phyloP scores from a whole-genome alignment of 2,888 invertebrate genomes.

The Eristalinus aeneus region DNA sequence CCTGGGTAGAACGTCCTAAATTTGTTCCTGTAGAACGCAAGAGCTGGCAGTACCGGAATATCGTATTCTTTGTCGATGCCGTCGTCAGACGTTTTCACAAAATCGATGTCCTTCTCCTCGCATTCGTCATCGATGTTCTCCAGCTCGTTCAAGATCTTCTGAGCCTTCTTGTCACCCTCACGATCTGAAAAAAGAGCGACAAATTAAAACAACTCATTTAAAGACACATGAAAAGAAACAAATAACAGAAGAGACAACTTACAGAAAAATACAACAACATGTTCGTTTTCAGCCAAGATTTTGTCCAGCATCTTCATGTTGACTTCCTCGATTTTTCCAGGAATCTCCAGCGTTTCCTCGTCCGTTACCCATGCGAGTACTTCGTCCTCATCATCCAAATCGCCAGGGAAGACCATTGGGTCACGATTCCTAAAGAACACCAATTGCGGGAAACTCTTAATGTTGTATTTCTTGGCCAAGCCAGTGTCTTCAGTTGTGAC shows the following conservation, averaged over 20 bases:
- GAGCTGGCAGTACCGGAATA: slow-evolving; percentile 88
- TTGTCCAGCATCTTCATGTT: slow-evolving; percentile 95
- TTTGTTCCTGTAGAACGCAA: slow-evolving; percentile 93
- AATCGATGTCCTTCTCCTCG: slow-evolving; percentile 94
- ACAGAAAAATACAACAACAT: slow-evolving; percentile 97
- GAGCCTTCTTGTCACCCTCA: slow-evolving; percentile 93
- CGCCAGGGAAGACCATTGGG: slow-evolving; percentile 91
- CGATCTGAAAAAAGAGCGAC: slow-evolving; percentile 83
- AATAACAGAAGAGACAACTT: no score
- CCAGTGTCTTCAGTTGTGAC: slow-evolving; percentile 93
- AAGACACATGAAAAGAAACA: no score
- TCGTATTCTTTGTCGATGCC: slow-evolving; percentile 94
- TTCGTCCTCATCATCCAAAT: slow-evolving; percentile 94
- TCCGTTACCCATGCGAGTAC: slow-evolving; percentile 95
- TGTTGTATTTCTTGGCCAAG: slow-evolving; percentile 91
- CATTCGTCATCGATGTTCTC: slow-evolving; percentile 97
- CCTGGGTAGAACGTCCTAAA: slow-evolving; percentile 93
- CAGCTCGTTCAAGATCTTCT: slow-evolving; percentile 92
- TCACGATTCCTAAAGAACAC: slow-evolving; percentile 96
- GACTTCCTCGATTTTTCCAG: slow-evolving; percentile 96
- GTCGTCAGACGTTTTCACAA: slow-evolving; percentile 94
- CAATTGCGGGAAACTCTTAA: slow-evolving; percentile 91
- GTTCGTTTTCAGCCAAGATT: slow-evolving; percentile 91
- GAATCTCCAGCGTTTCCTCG: slow-evolving; percentile 93
- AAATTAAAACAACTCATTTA: no score